These are phyloP conservation scores for Pedicia rivosa DNA, from an alignment of 2,888 invertebrate species.

Conservation along the genomic window DNA sequence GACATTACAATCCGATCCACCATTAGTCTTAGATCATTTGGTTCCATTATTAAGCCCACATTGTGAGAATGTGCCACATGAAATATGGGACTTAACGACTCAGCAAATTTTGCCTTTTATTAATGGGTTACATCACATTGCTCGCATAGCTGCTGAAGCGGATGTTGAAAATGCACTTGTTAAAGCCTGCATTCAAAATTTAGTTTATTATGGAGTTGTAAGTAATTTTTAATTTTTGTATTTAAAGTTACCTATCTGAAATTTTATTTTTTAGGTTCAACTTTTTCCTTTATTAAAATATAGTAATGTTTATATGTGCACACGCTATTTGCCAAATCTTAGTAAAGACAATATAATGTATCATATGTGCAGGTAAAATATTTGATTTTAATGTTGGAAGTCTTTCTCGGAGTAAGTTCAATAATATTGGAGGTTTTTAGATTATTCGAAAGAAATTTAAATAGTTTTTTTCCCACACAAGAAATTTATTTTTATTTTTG, in stretches of 20 bases:
- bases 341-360: constrained; percentile 49
- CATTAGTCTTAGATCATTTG: constrained; percentile 69
- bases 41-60: constrained; percentile 68
- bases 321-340: constrained; percentile 52
- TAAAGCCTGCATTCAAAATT: constrained; percentile 85
- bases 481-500: too few relatives aligned
- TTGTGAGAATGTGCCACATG: constrained; percentile 43
- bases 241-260: not conserved
- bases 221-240: constrained; percentile 16
- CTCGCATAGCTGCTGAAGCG: constrained; percentile 74
- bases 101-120: constrained; percentile 80
- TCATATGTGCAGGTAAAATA: constrained; percentile 41
- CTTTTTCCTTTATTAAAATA: constrained; percentile 71
- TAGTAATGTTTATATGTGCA: constrained; percentile 71
- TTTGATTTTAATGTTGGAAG: constrained; percentile 24
- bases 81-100: constrained; percentile 88
- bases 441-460: too few relatives aligned
- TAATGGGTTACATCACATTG: constrained; percentile 83
- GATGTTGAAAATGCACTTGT: constrained; percentile 89
- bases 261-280: constrained; percentile 34
- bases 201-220: constrained; percentile 61
- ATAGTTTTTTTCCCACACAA: too few relatives aligned
- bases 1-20: constrained; percentile 63
- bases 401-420: too few relatives aligned
- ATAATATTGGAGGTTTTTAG: too few relatives aligned